Base-by-base conservation (phyloP, 2,888 invertebrate species). In the Dyspetes luteomarginatus region DNA sequence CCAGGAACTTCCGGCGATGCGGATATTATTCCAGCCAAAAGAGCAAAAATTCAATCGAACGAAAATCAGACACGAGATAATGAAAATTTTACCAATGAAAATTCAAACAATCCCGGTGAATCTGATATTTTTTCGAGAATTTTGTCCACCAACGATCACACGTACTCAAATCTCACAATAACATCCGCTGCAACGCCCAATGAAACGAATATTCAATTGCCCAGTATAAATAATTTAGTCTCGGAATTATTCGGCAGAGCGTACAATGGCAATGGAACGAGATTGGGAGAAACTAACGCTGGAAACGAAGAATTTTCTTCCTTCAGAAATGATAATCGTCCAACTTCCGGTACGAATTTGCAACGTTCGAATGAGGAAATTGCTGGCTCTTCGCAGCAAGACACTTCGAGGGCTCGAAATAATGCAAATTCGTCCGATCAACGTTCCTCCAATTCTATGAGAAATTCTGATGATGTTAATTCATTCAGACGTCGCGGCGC, bases 161-260 rank as follows among this genome's bases (percentile, higher is more conserved):
- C 88, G 0, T 88, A 89, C 65, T 88, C 88, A 1, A 87, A 87
- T 77, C 28, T 85, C 45, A 78, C 80, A 7, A 71, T 50, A 5
- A 58, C 28, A 30, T 62, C 0, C 64, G 43, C 73, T 30, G 60
- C 12, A 17, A 60, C n/a, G n/a, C n/a, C n/a, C n/a, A n/a, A 1
- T 52, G 64, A 52, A 19, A 7, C 52, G 2, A 83, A 81, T 17
- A 62, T 75, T 41, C 86, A 83, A 48, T 56, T 87, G 12, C 86
- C 86, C 1, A 88, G 84, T 56, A 84, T 86, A 62, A 85, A 85
- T 83, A 84, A 5, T 85, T 85, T 3, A 81, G 85, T 68, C 76
- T 86, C 41, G 78, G 50, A 64, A 0, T 2, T 56, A 22, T 26
- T 48, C 1, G 22, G 12, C 9, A 36, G 64, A n/a, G 36, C 12